Evolutionary conservation across 2,113 vertebrate genomes (phyloP), one percentile per base, ranked within the genome.

Genomic region (Shinisaurus crocodilurus): DNA sequence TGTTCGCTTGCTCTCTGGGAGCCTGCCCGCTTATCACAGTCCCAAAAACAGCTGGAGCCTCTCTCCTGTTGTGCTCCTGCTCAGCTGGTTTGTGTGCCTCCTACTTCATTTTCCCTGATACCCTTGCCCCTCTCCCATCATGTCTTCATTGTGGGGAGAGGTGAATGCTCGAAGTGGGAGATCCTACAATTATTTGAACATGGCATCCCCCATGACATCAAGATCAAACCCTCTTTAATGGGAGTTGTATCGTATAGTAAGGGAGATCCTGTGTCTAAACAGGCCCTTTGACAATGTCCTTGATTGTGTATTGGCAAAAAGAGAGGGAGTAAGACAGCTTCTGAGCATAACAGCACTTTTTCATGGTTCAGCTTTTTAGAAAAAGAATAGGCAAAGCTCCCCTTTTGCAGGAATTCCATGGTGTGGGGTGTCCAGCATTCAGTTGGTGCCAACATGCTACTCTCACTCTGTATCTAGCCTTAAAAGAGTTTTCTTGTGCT

Each of bases 401-500:
- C 3, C 5, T 88, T 69, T 50, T 48, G 63, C 34, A 37, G 37
- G 34, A n/a, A 3, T 4, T 45, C 12, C 27, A 77, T 88, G 69
- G 43, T 67, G 16, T 20, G 32, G 40, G 27, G 69, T 32, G 16
- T 75, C 18, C 50, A 57, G 34, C 23, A 70, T 77, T 87, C 48
- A 74, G 81, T 88, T 95, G 90, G 32, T 37, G 34, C 34, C 81
- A 83, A 40, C 37, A 40, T 93, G 60, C 65, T 82, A 63, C 8
- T 88, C 18, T 92, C 87, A 25, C 13, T 76, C n/a, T 63, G n/a
- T 40, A 43, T 60, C 12, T 37, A 60, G 2, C 3, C 45, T 94
- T 86, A 94, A 93, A 91, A 54, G 85, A 63, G 75, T 92, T 93
- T 93, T 93, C 87, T 94, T 92, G 50, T 32, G 70, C 63, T 75